Percentiles rank a stretch among this genome's conserved stretches.
Evolutionary conservation across 2,888 invertebrate genomes (phyloP).

Genomic region (Saturnia pavonia): DNA sequence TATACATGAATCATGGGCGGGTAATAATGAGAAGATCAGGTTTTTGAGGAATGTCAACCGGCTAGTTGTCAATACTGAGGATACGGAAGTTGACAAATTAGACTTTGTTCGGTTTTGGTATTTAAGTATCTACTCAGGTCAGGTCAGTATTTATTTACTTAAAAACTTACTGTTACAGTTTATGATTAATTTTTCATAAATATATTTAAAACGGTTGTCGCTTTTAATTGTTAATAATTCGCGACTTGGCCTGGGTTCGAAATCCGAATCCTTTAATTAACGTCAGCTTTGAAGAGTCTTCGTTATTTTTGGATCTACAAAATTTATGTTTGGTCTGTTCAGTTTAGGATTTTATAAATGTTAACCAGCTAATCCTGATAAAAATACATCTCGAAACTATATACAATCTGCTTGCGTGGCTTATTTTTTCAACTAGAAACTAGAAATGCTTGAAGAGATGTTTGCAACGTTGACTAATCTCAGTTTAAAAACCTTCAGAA

Average conservation of each 20-base stretch:
- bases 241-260: too few relatives aligned
- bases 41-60: constrained; percentile 10
- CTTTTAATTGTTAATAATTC: too few relatives aligned
- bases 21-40: constrained; percentile 12
- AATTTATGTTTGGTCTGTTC: too few relatives aligned
- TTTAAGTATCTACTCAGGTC: not conserved
- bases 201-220: not conserved
- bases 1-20: constrained; percentile 7
- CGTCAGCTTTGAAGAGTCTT: too few relatives aligned
- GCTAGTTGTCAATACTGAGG: constrained; percentile 2
- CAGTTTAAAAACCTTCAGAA: too few relatives aligned
- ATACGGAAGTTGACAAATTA: constrained; percentile 14
- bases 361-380: too few relatives aligned
- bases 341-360: too few relatives aligned
- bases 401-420: not conserved
- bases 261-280: too few relatives aligned
- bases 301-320: too few relatives aligned
- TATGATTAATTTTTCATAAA: not conserved
- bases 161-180: not conserved
- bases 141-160: not conserved
- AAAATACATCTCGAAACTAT: too few relatives aligned
- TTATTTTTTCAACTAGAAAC: not conserved
- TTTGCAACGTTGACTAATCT: too few relatives aligned
- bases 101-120: not conserved
- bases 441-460: too few relatives aligned